phyloP scores from a whole-genome alignment of 2,888 invertebrate species.

The Troides aeacus region DNA sequence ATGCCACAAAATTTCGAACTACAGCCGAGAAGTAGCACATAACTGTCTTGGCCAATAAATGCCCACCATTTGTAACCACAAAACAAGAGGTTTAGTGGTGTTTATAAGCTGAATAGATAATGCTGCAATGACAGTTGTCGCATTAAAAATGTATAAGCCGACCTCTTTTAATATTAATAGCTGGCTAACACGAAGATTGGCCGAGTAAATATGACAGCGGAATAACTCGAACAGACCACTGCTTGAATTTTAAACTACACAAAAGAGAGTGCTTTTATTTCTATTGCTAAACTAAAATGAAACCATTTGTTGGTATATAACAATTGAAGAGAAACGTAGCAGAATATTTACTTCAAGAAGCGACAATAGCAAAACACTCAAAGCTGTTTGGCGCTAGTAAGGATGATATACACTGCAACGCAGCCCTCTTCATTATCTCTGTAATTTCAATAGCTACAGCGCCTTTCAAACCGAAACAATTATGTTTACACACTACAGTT shows the following conservation, averaged over 20 bases:
- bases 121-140: slow-evolving; percentile 39
- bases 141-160: slow-evolving; percentile 49
- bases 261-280: background rate
- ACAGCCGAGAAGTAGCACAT: background rate
- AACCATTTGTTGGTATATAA: too few relatives aligned
- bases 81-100: slow-evolving; percentile 36
- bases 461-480: too few relatives aligned
- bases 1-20: background rate
- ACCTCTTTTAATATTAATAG: slow-evolving; percentile 51
- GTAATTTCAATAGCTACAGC: too few relatives aligned
- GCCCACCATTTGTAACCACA: slow-evolving; percentile 34
- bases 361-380: too few relatives aligned
- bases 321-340: background rate
- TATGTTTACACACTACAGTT: too few relatives aligned
- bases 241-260: slow-evolving; percentile 6
- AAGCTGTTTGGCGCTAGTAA: too few relatives aligned
- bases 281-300: too few relatives aligned
- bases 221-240: slow-evolving; percentile 16
- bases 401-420: too few relatives aligned
- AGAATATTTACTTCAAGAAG: too few relatives aligned
- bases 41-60: slow-evolving; percentile 1
- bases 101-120: slow-evolving; percentile 41
- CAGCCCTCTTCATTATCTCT: too few relatives aligned
- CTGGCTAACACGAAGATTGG: slow-evolving; percentile 35
- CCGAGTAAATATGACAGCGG: slow-evolving; percentile 36